Percentiles rank a stretch among this genome's conserved stretches.
These are phyloP conservation scores for Tromatobia lineatoria DNA, from an alignment of 2,888 invertebrate genomes.

Conservation along the genomic window DNA sequence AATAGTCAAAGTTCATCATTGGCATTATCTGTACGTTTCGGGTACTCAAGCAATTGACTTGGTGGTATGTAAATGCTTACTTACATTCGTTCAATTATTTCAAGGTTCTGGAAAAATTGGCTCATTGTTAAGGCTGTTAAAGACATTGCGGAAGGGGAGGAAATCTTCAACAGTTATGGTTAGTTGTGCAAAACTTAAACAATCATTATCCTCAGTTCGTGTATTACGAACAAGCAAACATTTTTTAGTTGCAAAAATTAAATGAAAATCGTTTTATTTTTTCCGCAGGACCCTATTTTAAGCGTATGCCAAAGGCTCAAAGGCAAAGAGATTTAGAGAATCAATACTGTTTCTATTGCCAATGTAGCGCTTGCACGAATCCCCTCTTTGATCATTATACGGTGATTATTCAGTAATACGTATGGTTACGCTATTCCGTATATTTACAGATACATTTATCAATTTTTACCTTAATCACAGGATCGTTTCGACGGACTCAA, in stretches of 20 bases:
- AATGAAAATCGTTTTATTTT: slow-evolving; percentile 10
- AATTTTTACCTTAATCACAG: slow-evolving; percentile 73
- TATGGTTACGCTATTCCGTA: background rate
- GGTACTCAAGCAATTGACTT: background rate
- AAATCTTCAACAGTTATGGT: slow-evolving; percentile 95
- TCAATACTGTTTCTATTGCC: slow-evolving; percentile 93
- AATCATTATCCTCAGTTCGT: background rate
- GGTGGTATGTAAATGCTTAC: background rate
- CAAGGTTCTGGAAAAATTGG: slow-evolving; percentile 90
- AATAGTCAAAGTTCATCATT: too few species aligned
- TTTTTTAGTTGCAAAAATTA: background rate
- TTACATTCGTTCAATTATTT: slow-evolving; percentile 73
- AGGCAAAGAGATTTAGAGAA: slow-evolving; percentile 88
- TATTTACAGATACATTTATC: slow-evolving; percentile 2
- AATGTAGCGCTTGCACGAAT: slow-evolving; percentile 90
- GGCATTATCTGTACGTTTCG: too few species aligned
- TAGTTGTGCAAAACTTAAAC: slow-evolving; percentile 63
- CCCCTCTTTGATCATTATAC: slow-evolving; percentile 78
- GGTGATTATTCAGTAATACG: slow-evolving; percentile 71
- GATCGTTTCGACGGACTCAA: slow-evolving; percentile 84
- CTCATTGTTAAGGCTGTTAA: slow-evolving; percentile 90
- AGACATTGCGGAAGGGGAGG: slow-evolving; percentile 88
- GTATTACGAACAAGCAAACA: background rate
- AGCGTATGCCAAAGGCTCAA: slow-evolving; percentile 87
- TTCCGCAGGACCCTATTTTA: slow-evolving; percentile 89